Base-by-base conservation (phyloP, 2,888 invertebrate genomes). In the Cordilura impudica region DNA sequence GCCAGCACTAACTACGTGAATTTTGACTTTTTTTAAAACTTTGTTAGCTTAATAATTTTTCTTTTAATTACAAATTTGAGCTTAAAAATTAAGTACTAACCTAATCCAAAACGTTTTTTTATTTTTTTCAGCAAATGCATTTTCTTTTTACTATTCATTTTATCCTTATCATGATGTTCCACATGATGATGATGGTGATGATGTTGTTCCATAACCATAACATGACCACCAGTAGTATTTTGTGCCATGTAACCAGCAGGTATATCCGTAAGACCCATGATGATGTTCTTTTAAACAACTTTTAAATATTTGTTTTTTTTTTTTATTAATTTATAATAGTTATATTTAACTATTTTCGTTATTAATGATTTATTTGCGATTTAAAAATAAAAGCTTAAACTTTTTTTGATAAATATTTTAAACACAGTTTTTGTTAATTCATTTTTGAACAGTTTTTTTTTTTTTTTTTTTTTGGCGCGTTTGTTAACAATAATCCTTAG, bases 51-150 rank as follows among this genome's bases (percentile, higher is more conserved):
- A 47, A 47, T 45, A 2, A 4, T 26, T 26, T 26, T 26, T 45
- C 14, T 45, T 35, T 21, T 12, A 39, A 31, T n/a, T n/a, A n/a
- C n/a, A n/a, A n/a, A n/a, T n/a, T n/a, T n/a, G n/a, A n/a, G n/a
- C n/a, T n/a, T n/a, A n/a, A n/a, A n/a, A n/a, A n/a, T n/a, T 26
- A 26, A 26, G 66, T 87, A 92, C 96, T 93, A 90, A 96, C 96
- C 96, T 89, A 96, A 90, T 85, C 96, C 96, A 89, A 96, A 96
- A 87, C 95, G 95, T 86, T 94, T 94, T 90, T 96, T 96, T 86
- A 96, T 94, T 89, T 96, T 96, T 92, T 96, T 96, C 81, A 96
- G 91, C 80, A 96, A 95, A 91, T 96, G 96, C 95, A 96, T 96
- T 91, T 96, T 96, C 86, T 87, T 87, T 83, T 86, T 87, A 81